These are phyloP conservation scores for Smithornis capensis DNA, from an alignment of 2,113 vertebrate species.

Conservation along the genomic window DNA sequence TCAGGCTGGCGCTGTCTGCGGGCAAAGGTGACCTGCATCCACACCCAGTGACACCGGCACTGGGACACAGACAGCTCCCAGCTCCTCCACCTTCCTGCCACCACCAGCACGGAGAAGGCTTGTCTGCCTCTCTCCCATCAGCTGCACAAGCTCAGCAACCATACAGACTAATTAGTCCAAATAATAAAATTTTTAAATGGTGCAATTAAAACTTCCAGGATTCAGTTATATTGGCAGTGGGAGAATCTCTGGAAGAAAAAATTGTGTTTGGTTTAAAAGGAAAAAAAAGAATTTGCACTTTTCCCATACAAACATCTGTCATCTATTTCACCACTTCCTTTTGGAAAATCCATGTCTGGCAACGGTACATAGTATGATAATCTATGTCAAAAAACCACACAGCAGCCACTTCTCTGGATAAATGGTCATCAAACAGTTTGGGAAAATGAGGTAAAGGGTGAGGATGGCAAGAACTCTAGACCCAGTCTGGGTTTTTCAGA, in stretches of 20 bases:
- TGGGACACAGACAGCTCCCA: not conserved
- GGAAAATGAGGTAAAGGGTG: not conserved
- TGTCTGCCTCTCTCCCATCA: accelerated
- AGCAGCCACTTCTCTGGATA: not conserved
- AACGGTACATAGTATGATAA: not conserved
- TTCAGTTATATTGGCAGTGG: accelerated
- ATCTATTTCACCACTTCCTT: not conserved
- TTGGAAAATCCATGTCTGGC: not conserved
- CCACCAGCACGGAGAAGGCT: not conserved
- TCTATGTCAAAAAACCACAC: not conserved
- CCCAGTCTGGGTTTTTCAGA: not conserved
- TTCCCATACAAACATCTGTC: not conserved
- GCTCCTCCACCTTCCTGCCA: not conserved
- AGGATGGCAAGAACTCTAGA: not conserved
- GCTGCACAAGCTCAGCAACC: not conserved
- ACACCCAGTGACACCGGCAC: not conserved
- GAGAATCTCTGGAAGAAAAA: not conserved
- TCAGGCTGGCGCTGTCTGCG: accelerated
- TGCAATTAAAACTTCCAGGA: not conserved
- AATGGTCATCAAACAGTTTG: not conserved
- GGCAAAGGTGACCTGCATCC: not conserved
- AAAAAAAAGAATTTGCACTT: not conserved
- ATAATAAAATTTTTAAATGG: too few species aligned
- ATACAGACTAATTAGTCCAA: accelerated
- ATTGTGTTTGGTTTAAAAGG: accelerated